phyloP scores from a whole-genome alignment of 2,888 invertebrate species.

The Leptothorax acervorum region DNA sequence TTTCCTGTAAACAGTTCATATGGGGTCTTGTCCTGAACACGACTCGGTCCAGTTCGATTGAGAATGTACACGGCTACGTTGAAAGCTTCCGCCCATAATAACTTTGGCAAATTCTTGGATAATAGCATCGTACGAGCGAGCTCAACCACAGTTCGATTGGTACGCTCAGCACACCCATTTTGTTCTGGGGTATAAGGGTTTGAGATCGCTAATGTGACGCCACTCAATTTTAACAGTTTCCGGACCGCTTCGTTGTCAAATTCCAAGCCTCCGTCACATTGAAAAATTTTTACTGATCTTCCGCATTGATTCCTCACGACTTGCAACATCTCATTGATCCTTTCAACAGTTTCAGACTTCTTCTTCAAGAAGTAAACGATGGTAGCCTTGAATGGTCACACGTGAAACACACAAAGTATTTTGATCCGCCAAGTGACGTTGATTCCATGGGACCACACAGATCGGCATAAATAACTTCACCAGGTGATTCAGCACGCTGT shows the following conservation, averaged over 20 bases:
- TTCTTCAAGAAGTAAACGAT: conserved; percentile 19
- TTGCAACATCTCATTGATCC: not conserved
- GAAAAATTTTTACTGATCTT: not conserved
- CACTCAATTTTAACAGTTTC: not conserved
- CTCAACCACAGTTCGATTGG: not conserved
- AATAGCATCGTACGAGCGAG: not conserved
- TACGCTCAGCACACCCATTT: not conserved
- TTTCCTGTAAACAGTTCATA: not conserved
- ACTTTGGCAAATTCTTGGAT: not conserved
- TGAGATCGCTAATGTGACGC: not conserved
- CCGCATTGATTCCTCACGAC: not conserved
- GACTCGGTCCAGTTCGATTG: not conserved
- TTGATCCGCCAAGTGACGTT: not conserved
- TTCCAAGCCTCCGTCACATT: not conserved
- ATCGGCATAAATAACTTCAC: conserved; percentile 33
- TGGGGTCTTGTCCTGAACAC: not conserved
- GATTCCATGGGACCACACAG: conserved; percentile 38
- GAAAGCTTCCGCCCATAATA: not conserved
- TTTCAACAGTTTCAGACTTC: not conserved
- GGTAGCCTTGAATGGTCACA: conserved; percentile 22
- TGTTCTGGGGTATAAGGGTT: not conserved
- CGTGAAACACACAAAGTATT: conserved; percentile 33
- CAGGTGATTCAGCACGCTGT: not conserved
- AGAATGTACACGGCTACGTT: not conserved
- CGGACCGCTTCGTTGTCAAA: not conserved